phyloP scores from a whole-genome alignment of 35 echinoderm and acorn worm species.

The Strongylocentrotus purpuratus region DNA sequence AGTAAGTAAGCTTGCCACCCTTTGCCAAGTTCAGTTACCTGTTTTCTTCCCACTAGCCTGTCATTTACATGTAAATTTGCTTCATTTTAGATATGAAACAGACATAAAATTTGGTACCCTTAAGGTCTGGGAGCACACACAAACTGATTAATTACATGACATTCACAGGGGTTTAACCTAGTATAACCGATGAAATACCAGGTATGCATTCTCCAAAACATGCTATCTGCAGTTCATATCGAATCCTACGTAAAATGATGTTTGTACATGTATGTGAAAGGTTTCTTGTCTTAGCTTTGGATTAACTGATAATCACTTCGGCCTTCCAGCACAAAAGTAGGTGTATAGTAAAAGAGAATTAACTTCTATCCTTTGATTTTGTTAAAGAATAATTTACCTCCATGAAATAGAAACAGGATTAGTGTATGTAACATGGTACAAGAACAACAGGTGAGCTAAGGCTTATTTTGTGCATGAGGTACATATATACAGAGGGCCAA shows the following conservation, averaged over 20 bases:
- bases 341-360: not conserved
- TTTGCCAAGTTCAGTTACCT: no score
- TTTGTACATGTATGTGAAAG: not conserved
- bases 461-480: not conserved
- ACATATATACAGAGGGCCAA: not conserved
- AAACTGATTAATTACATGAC: no score
- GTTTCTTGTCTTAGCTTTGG: not conserved
- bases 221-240: no score
- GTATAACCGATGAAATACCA: no score
- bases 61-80: no score
- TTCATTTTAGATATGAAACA: no score
- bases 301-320: not conserved
- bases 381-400: not conserved
- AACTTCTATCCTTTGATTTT: slow-evolving; percentile 1
- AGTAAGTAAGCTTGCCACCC: no score
- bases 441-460: not conserved
- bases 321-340: not conserved
- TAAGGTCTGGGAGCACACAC: no score
- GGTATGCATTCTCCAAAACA: no score
- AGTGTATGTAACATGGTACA: not conserved
- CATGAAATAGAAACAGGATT: not conserved
- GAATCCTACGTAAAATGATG: not conserved
- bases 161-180: no score
- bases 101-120: no score
- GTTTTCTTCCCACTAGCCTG: no score